Conservation (phyloP, 2,797 vertebrate genomes). For the Sebastes matsubarae region DNA sequence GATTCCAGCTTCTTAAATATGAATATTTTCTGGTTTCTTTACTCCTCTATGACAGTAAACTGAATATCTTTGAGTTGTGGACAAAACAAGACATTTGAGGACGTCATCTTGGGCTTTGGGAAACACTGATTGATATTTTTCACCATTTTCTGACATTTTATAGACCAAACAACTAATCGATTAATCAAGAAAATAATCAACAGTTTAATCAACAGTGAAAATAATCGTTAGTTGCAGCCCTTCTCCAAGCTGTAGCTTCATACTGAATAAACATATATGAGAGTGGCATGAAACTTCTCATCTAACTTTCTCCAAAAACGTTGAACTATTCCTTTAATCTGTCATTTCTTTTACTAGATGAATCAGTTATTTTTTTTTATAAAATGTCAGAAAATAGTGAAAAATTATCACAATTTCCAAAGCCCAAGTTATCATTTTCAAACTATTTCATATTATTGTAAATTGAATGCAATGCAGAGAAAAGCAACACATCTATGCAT, state of each 20-base stretch:
- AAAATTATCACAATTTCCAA: background rate
- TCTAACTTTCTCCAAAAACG: background rate
- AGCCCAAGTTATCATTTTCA: background rate
- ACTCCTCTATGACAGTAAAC: no score
- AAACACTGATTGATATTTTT: no score
- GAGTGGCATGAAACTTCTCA: background rate
- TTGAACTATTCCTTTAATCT: background rate
- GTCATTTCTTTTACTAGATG: background rate
- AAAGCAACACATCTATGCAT: background rate
- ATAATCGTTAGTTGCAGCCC: no score
- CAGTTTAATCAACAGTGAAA: no score
- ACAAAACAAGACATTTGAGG: no score
- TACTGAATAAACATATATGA: background rate
- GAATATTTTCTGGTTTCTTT: no score
- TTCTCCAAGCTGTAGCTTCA: background rate
- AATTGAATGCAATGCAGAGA: background rate
- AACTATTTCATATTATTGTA: background rate
- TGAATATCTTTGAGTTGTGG: no score
- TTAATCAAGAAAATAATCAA: no score
- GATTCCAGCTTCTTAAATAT: no score
- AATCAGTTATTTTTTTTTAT: background rate
- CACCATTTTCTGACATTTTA: no score
- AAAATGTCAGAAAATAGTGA: background rate
- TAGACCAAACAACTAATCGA: no score
- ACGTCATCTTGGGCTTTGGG: no score